Percentiles rank a stretch among this genome's conserved stretches.
phyloP scores from a whole-genome alignment of 2,113 vertebrate genomes.

The Spermophilus dauricus region DNA sequence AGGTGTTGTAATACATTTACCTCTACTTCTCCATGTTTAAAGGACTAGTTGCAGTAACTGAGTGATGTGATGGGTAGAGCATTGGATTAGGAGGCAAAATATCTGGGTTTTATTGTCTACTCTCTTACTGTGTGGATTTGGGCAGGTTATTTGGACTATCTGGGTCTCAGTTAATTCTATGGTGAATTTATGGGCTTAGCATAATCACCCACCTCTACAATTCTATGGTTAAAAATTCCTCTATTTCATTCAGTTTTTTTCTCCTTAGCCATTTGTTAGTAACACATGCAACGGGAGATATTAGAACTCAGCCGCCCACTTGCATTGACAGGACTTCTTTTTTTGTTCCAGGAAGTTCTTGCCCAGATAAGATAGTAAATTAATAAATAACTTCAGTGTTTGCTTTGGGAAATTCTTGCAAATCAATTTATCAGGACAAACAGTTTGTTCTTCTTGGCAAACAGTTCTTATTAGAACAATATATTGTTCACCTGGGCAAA shows the following conservation, averaged over 20 bases:
- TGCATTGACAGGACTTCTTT: background rate
- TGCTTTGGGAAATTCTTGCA: slow-evolving; percentile 71
- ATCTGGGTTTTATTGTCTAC: background rate
- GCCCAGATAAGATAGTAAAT: slow-evolving; percentile 55
- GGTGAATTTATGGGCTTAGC: background rate
- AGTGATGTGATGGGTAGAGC: background rate
- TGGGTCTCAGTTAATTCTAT: background rate
- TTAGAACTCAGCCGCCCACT: background rate
- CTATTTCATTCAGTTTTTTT: background rate
- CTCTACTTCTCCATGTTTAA: background rate
- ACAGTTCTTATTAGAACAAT: slow-evolving; percentile 57
- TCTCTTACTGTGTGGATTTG: background rate
- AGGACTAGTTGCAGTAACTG: background rate
- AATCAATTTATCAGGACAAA: slow-evolving; percentile 76
- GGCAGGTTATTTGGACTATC: background rate
- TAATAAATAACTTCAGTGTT: slow-evolving; percentile 64
- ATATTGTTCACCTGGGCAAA: slow-evolving; percentile 59
- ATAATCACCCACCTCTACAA: background rate
- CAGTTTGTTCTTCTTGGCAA: slow-evolving; percentile 67
- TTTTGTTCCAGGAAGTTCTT: slow-evolving; percentile 38
- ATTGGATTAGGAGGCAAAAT: background rate
- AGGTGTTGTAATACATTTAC: background rate
- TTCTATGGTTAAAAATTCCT: background rate
- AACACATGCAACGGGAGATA: background rate
- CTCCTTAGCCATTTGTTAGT: slow-evolving; percentile 11